Evolutionary conservation across 2,888 invertebrate species (phyloP), one percentile per base, ranked within the genome.

Genomic region (Noctua comes): DNA sequence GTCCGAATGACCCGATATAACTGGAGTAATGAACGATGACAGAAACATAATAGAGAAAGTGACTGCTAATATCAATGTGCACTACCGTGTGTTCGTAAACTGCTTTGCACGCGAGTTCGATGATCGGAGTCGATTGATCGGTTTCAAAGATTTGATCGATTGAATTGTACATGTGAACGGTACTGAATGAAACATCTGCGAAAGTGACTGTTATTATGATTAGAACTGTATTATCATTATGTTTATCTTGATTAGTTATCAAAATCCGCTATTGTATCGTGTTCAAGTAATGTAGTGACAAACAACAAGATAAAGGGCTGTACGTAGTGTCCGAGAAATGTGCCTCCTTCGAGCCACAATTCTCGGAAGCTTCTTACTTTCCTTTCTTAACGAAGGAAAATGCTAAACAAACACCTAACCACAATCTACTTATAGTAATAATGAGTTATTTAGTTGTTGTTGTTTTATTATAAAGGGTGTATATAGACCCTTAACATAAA

Each of bases 21-120:
- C 79, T 77, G 51, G 73, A 84, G 84, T 87, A 85, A 90, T 84
- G 83, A 86, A 85, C 84, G 84, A 84, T 80, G 88, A 89, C 90
- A 89, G 85, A 87, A 87, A 83, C 86, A 90, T 83, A 90, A 90
- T 88, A 85, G 92, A 87, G 92, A 91, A 91, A 92, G 92, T 91
- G 80, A 85, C 75, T 72, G 74, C 65, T 59, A 71, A 79, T 81
- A 72, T 73, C 54, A 73, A 75, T 82, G 66, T 75, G 59, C 72
- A 82, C 78, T 80, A 80, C 87, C 79, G 79, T 83, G 71, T 81
- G 80, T 83, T 79, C 77, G 70, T 80, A 75, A 68, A 76, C 73
- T 54, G 70, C 70, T 80, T 70, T 73, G 68, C 86, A 83, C 80
- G 77, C 83, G 69, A 80, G 85, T 85, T 87, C 71, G 85, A 80